Evolutionary conservation across 2,113 vertebrate genomes (phyloP).

Genomic region (Pygoscelis antarcticus): DNA sequence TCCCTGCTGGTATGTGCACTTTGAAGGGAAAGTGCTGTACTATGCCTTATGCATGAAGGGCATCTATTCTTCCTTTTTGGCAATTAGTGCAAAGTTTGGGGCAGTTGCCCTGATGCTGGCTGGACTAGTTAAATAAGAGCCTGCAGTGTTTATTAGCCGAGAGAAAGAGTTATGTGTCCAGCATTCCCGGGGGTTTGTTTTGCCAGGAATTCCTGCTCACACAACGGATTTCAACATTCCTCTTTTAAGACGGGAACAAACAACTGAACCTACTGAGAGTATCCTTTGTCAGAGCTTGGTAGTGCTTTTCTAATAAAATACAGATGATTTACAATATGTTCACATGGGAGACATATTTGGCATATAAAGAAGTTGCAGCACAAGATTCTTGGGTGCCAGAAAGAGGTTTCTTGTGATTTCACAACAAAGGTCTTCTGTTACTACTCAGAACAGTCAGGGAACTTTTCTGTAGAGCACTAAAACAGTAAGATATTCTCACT

Average conservation of each 20-base stretch:
- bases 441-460: not conserved
- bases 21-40: not conserved
- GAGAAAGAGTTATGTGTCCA: conserved; percentile 36
- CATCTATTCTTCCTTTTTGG: not conserved
- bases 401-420: conserved; percentile 31
- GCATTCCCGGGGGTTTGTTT: conserved; percentile 20
- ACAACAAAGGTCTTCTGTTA: conserved; percentile 37
- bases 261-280: conserved; percentile 38
- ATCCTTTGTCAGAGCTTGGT: conserved; percentile 47
- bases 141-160: conserved; percentile 42
- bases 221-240: conserved; percentile 54
- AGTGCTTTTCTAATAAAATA: conserved; percentile 57
- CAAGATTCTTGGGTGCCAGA: conserved; percentile 42
- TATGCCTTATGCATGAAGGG: not conserved
- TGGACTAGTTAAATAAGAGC: not conserved
- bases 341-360: conserved; percentile 23
- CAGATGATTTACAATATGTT: conserved; percentile 57
- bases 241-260: conserved; percentile 38
- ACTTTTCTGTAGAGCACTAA: not conserved
- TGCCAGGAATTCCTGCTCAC: conserved; percentile 16
- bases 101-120: not conserved
- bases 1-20: not conserved
- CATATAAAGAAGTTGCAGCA: conserved; percentile 8
- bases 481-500: not conserved
- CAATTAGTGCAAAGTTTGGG: not conserved